Evolutionary conservation across 1,140 invertebrate species (phyloP), one percentile per base, ranked within the genome.

Genomic region (Gryllus bimaculatus): DNA sequence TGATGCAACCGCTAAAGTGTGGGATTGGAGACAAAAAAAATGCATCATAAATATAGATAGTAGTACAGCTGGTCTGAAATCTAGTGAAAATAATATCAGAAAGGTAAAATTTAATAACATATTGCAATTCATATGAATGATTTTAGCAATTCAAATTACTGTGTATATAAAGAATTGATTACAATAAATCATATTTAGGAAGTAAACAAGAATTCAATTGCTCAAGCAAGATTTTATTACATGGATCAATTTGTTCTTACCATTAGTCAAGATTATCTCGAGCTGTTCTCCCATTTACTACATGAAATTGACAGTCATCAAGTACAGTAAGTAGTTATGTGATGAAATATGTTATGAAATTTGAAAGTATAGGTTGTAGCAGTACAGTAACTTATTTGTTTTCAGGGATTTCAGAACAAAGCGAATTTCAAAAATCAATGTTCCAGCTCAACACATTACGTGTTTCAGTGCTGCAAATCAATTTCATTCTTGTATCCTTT

Each of bases 401-500:
- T 74, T 75, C 21, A 26, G 74, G 21, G 21, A 47, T 75, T 75
- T 13, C 74, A 77, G 39, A 47, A 77, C 47, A 8, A 79, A 79
- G 74, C 12, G 79, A n/a, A 21, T 79, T 12, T 47, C 26, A 12
- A 77, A 76, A 73, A 77, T 79, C 8, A n/a, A 48, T 20, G 48
- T 79, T 26, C 74, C 74, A 49, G 75, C 79, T 20, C 79, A 79
- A 47, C 74, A 79, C 2, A 77, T 79, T 7, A 79, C 79, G 13
- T 78, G 75, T n/a, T 79, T 79, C 48, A 79, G 20, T 73, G 48
- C 74, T 48, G 79, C 79, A 10, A 79, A 79, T 73, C 79, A 79
- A 15, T 79, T 79, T 73, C 79, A 79, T 73, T 79, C 79, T 47
- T 79, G 79, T 79, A 79, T 79, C 79, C 79, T 79, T 79, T 20